Conservation (phyloP, 2,113 vertebrate genomes). For the Myocastor coypus region DNA sequence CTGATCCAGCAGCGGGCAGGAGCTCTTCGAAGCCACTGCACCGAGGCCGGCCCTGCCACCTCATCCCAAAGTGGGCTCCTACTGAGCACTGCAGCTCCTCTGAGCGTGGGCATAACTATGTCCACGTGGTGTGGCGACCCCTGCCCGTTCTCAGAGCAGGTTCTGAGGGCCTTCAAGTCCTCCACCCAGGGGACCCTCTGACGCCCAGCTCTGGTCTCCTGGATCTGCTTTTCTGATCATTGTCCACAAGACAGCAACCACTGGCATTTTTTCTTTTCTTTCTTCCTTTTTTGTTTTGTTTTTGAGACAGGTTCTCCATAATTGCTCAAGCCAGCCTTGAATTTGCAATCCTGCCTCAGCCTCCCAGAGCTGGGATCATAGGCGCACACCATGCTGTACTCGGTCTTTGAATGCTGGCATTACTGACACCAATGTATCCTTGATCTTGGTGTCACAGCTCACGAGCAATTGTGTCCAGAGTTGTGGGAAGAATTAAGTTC, state of each 20-base stretch:
- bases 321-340: too few relatives aligned
- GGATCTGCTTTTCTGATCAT: not conserved
- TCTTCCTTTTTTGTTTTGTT: too few relatives aligned
- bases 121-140: not conserved
- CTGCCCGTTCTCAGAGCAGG: not conserved
- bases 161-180: not conserved
- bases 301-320: too few relatives aligned
- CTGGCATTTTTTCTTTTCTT: not conserved
- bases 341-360: too few relatives aligned
- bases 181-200: not conserved
- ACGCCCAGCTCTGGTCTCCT: not conserved
- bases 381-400: too few relatives aligned
- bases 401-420: not conserved
- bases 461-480: not conserved
- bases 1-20: not conserved
- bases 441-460: not conserved
- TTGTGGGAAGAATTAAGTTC: not conserved
- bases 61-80: too few relatives aligned
- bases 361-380: too few relatives aligned
- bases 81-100: not conserved
- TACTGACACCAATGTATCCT: fast-evolving
- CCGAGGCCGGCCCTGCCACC: not conserved
- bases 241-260: not conserved
- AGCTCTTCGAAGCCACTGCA: not conserved
- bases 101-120: not conserved